Percentiles rank a stretch among this genome's conserved stretches.
phyloP scores from a whole-genome alignment of 2,797 vertebrate species.

The Emys orbicularis region DNA sequence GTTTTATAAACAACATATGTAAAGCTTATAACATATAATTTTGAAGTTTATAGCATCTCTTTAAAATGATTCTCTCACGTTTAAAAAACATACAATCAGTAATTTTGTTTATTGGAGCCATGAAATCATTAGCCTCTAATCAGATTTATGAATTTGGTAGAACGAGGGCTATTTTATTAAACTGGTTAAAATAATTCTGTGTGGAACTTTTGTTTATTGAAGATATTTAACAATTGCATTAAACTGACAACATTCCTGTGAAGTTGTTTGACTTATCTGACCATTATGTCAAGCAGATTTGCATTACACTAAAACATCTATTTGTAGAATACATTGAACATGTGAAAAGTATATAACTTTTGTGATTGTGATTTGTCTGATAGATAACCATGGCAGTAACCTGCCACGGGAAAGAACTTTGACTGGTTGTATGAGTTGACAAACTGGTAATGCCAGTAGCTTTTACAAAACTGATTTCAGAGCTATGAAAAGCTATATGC shows the following conservation, averaged over 20 bases:
- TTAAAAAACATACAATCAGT: not conserved
- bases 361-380: not conserved
- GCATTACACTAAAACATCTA: not conserved
- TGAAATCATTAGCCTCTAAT: constrained; percentile 20
- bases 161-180: not conserved
- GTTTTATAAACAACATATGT: not conserved
- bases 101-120: not conserved
- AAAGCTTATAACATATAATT: not conserved
- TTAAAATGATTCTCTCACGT: not conserved
- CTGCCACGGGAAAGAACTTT: not conserved
- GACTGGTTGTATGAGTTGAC: not conserved
- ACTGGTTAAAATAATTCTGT: not conserved
- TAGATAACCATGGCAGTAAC: not conserved
- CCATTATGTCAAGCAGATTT: not conserved
- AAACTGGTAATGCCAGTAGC: not conserved
- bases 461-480: not conserved
- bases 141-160: constrained; percentile 12
- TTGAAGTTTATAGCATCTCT: constrained; percentile 5
- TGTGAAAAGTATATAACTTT: not conserved
- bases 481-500: not conserved
- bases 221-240: not conserved
- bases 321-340: not conserved
- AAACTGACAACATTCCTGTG: not conserved
- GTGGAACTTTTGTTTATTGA: not conserved
- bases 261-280: not conserved